Base-by-base conservation (phyloP, 2,797 vertebrate species). In the Sebastes baramenuke region DNA sequence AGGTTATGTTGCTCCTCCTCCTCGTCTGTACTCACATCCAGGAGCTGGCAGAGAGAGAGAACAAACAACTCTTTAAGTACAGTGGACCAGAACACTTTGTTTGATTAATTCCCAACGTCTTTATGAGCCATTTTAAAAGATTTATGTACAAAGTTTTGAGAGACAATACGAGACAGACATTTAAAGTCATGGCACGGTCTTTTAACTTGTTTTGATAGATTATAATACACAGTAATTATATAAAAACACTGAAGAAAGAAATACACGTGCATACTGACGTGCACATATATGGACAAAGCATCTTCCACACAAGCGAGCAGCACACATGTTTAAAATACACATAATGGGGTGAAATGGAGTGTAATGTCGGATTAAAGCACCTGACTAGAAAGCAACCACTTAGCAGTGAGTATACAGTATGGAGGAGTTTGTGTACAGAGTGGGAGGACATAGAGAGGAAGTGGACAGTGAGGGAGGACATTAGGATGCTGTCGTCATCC, bases 381-480 rank as follows among this genome's bases (percentile, higher is more conserved):
- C 42, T 22, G 61, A 68, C 30, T 27, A 18, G n/a, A 68, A 49
- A 76, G 67, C 56, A 64, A 14, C 62, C 68, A 67, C 72, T 76
- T 61, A 62, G 60, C 62, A 36, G 56, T 12, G 12, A 32, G 16
- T 38, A 1, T 20, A n/a, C 25, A 52, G 55, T 30, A 49, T 49
- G 42, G 0, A 3, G 42, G 9, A 14, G 24, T 11, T 14, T 20
- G 49, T 66, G 36, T 64, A 2, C 30, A 16, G 7, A 24, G 60
- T 36, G 30, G 46, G 29, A 59, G 30, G 67, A 69, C 18, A 24
- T 2, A 9, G 60, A 59, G 54, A 67, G 49, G 52, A 82, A 36
- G 6, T 6, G 46, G 62, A 65, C 64, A 18, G 32, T 10, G 18
- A 65, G 24, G 30, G 59, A 34, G 46, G 62, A 64, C 27, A 64